These are phyloP conservation scores for Stercorarius parasiticus DNA, from an alignment of 2,113 vertebrate genomes.

Conservation along the genomic window DNA sequence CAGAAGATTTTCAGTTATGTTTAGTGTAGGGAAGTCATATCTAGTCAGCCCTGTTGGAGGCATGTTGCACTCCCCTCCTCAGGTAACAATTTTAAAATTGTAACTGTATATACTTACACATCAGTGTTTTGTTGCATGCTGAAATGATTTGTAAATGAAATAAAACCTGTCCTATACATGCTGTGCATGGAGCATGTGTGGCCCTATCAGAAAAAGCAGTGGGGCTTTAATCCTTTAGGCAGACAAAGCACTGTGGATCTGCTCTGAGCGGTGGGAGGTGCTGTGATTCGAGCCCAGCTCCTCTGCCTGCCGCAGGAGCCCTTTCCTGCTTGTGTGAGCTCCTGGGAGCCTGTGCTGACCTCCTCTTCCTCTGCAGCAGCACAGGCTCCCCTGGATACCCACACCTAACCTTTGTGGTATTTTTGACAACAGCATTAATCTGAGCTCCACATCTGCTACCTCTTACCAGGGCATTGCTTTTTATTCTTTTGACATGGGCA, in stretches of 20 bases:
- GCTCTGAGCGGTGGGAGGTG: not conserved
- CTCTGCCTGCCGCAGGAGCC: not conserved
- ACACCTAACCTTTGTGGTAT: not conserved
- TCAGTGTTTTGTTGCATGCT: not conserved
- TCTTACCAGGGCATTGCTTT: not conserved
- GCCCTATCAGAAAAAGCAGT: not conserved
- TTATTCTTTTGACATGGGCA: not conserved
- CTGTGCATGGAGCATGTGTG: not conserved
- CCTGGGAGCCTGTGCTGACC: rapidly evolving
- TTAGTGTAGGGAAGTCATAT: not conserved
- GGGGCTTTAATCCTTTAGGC: not conserved
- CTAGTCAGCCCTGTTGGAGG: not conserved
- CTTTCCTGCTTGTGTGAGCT: not conserved
- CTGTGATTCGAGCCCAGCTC: not conserved
- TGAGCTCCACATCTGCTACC: not conserved
- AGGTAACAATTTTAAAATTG: not conserved
- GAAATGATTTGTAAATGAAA: not conserved
- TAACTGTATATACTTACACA: not conserved
- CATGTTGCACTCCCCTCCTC: not conserved
- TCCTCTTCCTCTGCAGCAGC: not conserved
- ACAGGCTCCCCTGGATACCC: not conserved
- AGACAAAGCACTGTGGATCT: not conserved
- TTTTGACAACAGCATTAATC: not conserved
- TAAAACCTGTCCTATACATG: not conserved
- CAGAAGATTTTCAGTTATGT: not conserved